Evolutionary conservation across 2,797 vertebrate species (phyloP).

Genomic region (Tapera naevia): DNA sequence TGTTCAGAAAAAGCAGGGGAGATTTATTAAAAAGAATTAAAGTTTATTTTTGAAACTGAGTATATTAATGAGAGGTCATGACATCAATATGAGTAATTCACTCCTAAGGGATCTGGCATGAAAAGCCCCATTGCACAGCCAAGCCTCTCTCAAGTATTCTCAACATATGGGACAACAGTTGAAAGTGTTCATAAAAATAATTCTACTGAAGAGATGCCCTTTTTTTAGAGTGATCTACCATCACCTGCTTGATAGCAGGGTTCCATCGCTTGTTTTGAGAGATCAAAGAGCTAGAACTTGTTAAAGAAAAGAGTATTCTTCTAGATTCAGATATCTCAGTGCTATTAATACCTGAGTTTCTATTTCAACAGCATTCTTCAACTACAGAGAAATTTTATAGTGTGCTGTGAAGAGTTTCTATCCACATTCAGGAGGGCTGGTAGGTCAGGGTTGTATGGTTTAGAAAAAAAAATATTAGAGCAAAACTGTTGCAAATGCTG

Average conservation of each 20-base stretch:
- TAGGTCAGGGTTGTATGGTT: neutral
- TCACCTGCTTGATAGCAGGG: neutral
- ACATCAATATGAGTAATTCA: slow-evolving; percentile 7
- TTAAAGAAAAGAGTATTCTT: slow-evolving; percentile 6
- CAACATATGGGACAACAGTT: neutral
- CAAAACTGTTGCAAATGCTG: neutral
- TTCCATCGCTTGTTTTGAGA: neutral
- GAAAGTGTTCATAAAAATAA: slow-evolving; percentile 34
- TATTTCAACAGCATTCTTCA: neutral
- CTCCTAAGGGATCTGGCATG: slow-evolving; percentile 8
- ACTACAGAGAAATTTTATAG: neutral
- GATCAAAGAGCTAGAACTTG: slow-evolving; percentile 17
- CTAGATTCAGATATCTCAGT: neutral
- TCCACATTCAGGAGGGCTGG: neutral
- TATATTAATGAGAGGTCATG: neutral
- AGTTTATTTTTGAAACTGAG: slow-evolving; percentile 21
- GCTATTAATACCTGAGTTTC: slow-evolving; percentile 4
- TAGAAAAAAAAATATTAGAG: neutral
- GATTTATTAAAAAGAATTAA: neutral
- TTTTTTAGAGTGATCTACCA: neutral
- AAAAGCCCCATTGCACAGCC: neutral
- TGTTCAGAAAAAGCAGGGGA: neutral
- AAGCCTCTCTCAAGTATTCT: neutral
- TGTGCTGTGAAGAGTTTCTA: neutral
- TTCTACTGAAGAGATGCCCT: neutral